Percentiles rank a stretch among this genome's conserved stretches.
Conservation (phyloP, 2,797 vertebrate genomes). For the Buceros bicornis region DNA sequence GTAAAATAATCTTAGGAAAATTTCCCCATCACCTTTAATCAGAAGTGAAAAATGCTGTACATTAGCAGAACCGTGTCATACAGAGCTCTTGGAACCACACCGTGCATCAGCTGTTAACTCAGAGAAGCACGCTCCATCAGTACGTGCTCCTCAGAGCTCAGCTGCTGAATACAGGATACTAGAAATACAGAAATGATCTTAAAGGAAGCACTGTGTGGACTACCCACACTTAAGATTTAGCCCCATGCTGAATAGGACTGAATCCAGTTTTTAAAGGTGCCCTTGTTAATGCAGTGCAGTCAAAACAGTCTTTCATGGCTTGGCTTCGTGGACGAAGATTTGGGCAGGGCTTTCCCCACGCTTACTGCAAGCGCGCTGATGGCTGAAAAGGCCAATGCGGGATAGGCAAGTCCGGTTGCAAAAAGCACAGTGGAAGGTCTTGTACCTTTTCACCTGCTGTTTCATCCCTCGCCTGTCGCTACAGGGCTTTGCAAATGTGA, state of each 20-base stretch:
- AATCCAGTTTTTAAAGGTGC: neutral
- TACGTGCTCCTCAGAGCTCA: neutral
- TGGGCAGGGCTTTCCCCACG: no score
- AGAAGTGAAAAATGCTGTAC: neutral
- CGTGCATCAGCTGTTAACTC: neutral
- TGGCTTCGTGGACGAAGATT: no score
- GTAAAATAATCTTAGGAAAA: neutral
- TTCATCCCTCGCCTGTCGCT: no score
- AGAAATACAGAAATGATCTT: fast-evolving
- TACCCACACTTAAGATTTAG: neutral
- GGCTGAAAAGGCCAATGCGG: no score
- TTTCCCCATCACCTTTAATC: neutral
- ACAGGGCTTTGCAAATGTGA: no score
- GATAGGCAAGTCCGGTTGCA: no score
- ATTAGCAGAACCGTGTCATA: neutral
- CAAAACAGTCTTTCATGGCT: neutral
- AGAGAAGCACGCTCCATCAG: neutral
- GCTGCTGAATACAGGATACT: neutral
- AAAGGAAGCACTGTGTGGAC: neutral
- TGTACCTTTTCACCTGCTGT: no score
- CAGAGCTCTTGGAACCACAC: neutral
- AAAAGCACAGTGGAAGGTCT: no score
- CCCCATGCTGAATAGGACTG: neutral
- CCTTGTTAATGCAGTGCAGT: neutral
- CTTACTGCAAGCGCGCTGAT: no score